phyloP scores from a whole-genome alignment of 2,797 vertebrate species.

The Cygnus olor region DNA sequence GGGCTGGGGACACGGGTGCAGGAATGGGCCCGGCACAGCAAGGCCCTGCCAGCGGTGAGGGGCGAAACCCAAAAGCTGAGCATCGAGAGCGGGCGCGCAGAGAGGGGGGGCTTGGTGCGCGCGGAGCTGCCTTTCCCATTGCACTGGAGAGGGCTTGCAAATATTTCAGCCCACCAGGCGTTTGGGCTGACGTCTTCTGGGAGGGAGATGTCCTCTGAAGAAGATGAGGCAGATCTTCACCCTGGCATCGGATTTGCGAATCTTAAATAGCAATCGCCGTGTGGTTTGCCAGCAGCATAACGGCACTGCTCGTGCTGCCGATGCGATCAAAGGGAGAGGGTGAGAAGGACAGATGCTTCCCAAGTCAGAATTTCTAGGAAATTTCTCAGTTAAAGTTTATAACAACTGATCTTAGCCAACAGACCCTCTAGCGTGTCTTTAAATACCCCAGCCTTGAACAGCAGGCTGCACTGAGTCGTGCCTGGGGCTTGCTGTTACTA shows the following conservation, averaged over 20 bases:
- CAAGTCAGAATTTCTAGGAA: conserved; percentile 20
- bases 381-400: background rate
- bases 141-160: background rate
- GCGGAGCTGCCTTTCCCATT: background rate
- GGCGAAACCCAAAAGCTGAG: background rate
- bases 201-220: background rate
- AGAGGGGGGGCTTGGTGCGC: background rate
- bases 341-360: background rate
- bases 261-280: background rate
- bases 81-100: background rate
- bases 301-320: background rate
- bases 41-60: background rate
- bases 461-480: background rate
- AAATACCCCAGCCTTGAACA: background rate
- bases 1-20: rapidly evolving
- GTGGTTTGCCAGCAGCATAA: conserved; percentile 7
- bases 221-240: background rate
- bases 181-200: background rate
- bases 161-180: background rate
- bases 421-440: background rate
- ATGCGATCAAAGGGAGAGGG: background rate
- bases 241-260: background rate
- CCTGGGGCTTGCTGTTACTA: background rate
- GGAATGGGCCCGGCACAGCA: rapidly evolving
- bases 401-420: background rate